These are phyloP conservation scores for Brassicogethes aeneus DNA, from an alignment of 2,888 invertebrate genomes.

Conservation along the genomic window DNA sequence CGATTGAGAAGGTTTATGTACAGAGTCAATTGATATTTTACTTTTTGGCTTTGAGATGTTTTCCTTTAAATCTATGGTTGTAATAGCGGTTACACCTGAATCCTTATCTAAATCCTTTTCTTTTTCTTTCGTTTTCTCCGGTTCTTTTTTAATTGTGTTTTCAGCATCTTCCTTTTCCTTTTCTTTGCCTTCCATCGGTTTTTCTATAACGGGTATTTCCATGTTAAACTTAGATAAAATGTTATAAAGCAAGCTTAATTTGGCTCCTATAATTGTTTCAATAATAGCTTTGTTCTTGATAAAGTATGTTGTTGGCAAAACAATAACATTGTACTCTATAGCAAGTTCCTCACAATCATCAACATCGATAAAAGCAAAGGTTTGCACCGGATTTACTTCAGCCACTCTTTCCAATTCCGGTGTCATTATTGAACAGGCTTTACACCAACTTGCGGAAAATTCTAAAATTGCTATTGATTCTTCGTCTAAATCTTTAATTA, in stretches of 20 bases:
- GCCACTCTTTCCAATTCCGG: neutral
- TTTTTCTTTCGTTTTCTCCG: neutral
- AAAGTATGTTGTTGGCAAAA: neutral
- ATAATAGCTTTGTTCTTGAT: neutral
- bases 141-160: neutral
- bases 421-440: neutral
- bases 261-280: neutral
- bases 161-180: neutral
- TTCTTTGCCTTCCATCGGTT: too few species aligned
- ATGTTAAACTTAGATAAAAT: neutral
- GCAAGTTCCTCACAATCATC: neutral
- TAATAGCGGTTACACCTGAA: too few species aligned
- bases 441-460: conserved; percentile 1
- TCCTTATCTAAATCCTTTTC: too few species aligned
- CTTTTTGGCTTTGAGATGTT: too few species aligned
- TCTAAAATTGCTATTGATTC: conserved; percentile 2
- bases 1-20: too few species aligned
- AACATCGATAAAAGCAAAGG: neutral
- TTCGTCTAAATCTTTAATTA: too few species aligned
- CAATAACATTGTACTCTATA: neutral
- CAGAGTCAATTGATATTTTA: too few species aligned
- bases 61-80: too few species aligned
- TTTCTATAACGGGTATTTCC: too few species aligned
- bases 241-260: neutral
- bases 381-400: neutral